Percentiles rank a stretch among this genome's conserved stretches.
These are phyloP conservation scores for Brachypodius melanocephalos DNA, from an alignment of 2,113 vertebrate genomes.

Conservation along the genomic window DNA sequence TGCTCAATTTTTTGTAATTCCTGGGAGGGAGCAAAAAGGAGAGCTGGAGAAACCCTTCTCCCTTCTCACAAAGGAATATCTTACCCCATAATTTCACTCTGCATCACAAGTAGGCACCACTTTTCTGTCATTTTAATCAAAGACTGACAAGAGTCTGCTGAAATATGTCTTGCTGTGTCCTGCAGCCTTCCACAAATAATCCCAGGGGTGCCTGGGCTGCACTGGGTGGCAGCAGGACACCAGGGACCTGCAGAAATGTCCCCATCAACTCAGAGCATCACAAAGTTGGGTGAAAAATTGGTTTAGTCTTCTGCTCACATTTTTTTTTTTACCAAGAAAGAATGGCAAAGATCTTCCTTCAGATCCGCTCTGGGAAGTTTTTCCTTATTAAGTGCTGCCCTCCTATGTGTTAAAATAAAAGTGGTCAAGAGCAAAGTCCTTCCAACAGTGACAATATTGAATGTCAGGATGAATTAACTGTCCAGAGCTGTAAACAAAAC, in stretches of 20 bases:
- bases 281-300: not conserved
- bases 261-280: not conserved
- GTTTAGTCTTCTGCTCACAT: not conserved
- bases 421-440: not conserved
- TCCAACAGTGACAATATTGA: not conserved
- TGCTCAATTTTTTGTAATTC: not conserved
- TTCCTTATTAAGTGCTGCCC: constrained; percentile 27
- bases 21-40: not conserved
- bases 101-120: not conserved
- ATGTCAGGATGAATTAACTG: not conserved
- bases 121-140: not conserved
- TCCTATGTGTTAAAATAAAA: not conserved
- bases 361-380: not conserved
- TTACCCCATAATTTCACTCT: not conserved
- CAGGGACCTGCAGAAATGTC: not conserved
- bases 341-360: not conserved
- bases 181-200: not conserved
- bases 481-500: not conserved
- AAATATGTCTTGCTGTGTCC: not conserved
- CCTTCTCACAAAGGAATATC: not conserved
- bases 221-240: rapidly evolving
- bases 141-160: not conserved
- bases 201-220: not conserved
- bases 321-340: not conserved
- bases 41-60: not conserved